A percentile compares a stretch with the other conserved stretches of the same genome.
Conservation (phyloP, 2,113 vertebrate genomes). For the Labeo catla region DNA sequence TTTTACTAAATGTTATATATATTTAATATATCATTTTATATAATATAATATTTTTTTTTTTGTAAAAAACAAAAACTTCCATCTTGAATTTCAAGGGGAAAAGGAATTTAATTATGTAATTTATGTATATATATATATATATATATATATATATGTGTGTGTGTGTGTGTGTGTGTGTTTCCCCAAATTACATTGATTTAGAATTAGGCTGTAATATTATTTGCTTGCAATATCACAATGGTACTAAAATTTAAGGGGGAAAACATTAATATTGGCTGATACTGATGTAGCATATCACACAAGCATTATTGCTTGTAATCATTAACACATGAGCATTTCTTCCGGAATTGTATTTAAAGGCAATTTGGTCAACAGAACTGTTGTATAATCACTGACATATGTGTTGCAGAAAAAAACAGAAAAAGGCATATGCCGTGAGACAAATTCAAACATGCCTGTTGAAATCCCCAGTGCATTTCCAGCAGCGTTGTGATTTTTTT, state of each 20-base stretch:
- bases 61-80: too few relatives aligned
- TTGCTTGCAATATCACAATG: background rate
- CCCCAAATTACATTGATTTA: too few relatives aligned
- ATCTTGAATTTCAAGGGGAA: too few relatives aligned
- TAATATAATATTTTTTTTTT: too few relatives aligned
- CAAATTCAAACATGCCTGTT: background rate
- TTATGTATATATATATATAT: too few relatives aligned
- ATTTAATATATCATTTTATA: too few relatives aligned
- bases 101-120: too few relatives aligned
- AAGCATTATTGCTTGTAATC: background rate
- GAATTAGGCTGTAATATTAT: too few relatives aligned
- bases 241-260: background rate
- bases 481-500: constrained; percentile 14
- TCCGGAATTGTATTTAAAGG: background rate
- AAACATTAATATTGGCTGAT: background rate
- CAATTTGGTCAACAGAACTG: background rate
- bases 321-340: background rate
- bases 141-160: too few relatives aligned
- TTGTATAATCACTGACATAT: background rate
- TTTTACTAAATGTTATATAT: too few relatives aligned
- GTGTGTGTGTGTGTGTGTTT: too few relatives aligned
- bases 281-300: background rate
- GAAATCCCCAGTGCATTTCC: constrained; percentile 21
- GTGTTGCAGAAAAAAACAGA: background rate
- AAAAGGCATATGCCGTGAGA: constrained; percentile 8